Conservation (phyloP, 2,113 vertebrate genomes). For the Pollachius pollachius region DNA sequence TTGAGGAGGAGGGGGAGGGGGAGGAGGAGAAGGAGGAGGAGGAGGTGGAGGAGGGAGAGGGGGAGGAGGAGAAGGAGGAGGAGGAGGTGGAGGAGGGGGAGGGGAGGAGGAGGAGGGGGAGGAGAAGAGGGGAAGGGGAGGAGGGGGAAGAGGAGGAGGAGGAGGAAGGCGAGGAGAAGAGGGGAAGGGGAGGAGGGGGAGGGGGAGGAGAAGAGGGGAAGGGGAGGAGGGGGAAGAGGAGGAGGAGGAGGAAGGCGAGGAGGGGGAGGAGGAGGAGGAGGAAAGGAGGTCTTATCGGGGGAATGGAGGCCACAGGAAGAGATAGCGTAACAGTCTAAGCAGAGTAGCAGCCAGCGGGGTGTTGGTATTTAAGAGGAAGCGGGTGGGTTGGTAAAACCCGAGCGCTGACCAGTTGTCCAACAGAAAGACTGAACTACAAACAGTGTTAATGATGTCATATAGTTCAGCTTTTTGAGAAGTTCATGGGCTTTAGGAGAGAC, state of each 20-base stretch:
- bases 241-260: background rate
- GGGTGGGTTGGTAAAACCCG: too few relatives aligned
- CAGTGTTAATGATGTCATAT: too few relatives aligned
- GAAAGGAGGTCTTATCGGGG: background rate
- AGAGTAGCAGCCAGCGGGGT: background rate
- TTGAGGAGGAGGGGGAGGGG: constrained; percentile 23
- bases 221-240: background rate
- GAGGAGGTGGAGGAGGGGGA: background rate
- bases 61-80: too few relatives aligned
- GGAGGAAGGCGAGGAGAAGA: background rate
- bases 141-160: background rate
- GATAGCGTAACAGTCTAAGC: background rate
- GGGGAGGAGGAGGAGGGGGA: too few relatives aligned
- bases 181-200: too few relatives aligned
- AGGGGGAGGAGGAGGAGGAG: background rate
- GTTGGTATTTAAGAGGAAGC: too few relatives aligned
- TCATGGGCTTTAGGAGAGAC: too few relatives aligned
- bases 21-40: too few relatives aligned
- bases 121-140: background rate
- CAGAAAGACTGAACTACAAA: too few relatives aligned
- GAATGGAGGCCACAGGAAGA: background rate
- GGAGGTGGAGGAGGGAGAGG: constrained; percentile 32
- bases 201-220: constrained; percentile 8
- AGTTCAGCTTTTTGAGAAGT: too few relatives aligned
- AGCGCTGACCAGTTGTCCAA: too few relatives aligned